These are phyloP conservation scores for Euzophera pinguis DNA, from an alignment of 2,888 invertebrate species.

Conservation along the genomic window DNA sequence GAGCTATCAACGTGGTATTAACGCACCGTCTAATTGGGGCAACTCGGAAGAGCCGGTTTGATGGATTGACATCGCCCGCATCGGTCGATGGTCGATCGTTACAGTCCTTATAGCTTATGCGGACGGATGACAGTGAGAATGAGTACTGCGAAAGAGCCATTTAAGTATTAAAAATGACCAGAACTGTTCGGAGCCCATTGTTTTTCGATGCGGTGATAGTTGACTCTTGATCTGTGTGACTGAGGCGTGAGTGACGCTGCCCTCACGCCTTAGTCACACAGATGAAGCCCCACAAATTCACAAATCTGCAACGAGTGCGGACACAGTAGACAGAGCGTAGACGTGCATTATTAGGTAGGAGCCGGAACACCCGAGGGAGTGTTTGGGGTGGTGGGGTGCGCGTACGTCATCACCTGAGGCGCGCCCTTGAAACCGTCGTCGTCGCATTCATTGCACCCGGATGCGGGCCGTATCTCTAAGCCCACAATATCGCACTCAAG, in stretches of 20 bases:
- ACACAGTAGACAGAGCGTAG: constrained; percentile 76
- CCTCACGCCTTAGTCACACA: too few species aligned
- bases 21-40: constrained; percentile 43
- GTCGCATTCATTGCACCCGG: constrained; percentile 80
- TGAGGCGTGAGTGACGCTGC: constrained; percentile 44
- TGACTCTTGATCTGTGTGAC: constrained; percentile 23
- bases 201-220: constrained; percentile 6
- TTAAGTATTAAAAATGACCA: not conserved
- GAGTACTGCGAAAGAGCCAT: not conserved
- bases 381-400: constrained; percentile 60
- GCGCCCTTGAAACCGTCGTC: constrained; percentile 77
- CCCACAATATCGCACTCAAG: constrained; percentile 59
- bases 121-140: constrained; percentile 1
- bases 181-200: not conserved
- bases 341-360: constrained; percentile 81
- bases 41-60: constrained; percentile 23
- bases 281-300: too few species aligned
- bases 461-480: constrained; percentile 69
- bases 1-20: constrained; percentile 60
- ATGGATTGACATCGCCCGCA: constrained; percentile 19
- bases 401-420: constrained; percentile 80
- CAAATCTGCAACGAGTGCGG: constrained; percentile 76
- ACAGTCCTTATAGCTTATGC: not conserved
- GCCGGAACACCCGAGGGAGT: constrained; percentile 72
- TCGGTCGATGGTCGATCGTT: constrained; percentile 17